These are phyloP conservation scores for Phaenicophaeus curvirostris DNA, from an alignment of 2,797 vertebrate species.

Conservation along the genomic window DNA sequence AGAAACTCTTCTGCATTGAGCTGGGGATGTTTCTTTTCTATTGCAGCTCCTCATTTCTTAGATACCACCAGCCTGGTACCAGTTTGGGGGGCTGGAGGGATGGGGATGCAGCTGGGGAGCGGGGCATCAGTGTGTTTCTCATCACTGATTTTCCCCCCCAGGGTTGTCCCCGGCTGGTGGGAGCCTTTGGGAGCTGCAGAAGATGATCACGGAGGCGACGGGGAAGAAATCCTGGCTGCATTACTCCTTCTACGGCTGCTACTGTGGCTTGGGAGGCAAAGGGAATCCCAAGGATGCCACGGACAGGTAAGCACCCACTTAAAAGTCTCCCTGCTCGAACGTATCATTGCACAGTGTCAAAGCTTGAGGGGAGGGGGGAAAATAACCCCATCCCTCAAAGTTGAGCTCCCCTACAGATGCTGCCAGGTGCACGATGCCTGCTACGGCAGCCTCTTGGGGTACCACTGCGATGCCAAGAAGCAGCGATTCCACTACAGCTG, in stretches of 20 bases:
- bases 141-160: not conserved
- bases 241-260: constrained; percentile 72
- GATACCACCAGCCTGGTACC: not conserved
- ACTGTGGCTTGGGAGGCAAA: constrained; percentile 69
- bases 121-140: rapidly evolving
- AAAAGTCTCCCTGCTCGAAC: rapidly evolving
- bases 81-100: rapidly evolving
- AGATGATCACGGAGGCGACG: constrained; percentile 47
- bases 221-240: not conserved
- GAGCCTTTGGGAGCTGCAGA: constrained; percentile 46
- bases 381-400: not conserved
- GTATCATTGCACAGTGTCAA: not conserved
- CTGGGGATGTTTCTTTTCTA: rapidly evolving
- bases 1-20: rapidly evolving
- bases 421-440: constrained; percentile 42
- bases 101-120: not conserved
- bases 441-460: not conserved
- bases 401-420: not conserved
- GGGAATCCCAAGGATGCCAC: constrained; percentile 68
- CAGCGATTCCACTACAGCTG: rapidly evolving
- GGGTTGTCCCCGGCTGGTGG: not conserved
- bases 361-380: rapidly evolving
- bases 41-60: not conserved
- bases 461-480: rapidly evolving
- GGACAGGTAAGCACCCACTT: constrained; percentile 48